A percentile compares a stretch with the other conserved stretches of the same genome.
phyloP scores from a whole-genome alignment of 2,113 vertebrate species.

The Dicerorhinus sumatrensis region DNA sequence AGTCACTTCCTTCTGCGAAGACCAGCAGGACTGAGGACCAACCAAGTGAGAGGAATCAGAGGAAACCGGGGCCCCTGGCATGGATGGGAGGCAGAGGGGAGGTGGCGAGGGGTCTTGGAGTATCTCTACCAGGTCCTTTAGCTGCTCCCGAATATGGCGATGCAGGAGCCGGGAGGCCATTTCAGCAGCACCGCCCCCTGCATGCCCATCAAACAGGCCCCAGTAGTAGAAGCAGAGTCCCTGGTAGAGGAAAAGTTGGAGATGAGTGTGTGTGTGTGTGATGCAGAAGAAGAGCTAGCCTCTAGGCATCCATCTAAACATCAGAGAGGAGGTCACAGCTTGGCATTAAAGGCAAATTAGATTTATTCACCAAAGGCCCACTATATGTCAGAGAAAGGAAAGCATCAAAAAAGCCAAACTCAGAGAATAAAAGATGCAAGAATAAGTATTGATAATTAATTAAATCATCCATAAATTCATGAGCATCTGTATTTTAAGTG shows the following conservation, averaged over 20 bases:
- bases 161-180: slow-evolving; percentile 95
- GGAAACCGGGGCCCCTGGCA: slow-evolving; percentile 53
- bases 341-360: not conserved
- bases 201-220: slow-evolving; percentile 97
- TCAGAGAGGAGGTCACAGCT: not conserved
- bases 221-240: slow-evolving; percentile 95
- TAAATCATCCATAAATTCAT: not conserved
- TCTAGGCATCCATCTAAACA: not conserved
- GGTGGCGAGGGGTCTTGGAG: slow-evolving; percentile 91
- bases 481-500: not conserved
- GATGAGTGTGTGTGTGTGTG: not conserved
- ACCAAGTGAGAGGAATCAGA: slow-evolving; percentile 51
- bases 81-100: slow-evolving; percentile 91
- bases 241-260: slow-evolving; percentile 9
- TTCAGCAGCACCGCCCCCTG: slow-evolving; percentile 94
- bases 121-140: slow-evolving; percentile 94
- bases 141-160: slow-evolving; percentile 93
- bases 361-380: slow-evolving; percentile 23
- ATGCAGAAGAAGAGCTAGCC: not conserved
- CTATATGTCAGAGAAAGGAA: slow-evolving; percentile 8
- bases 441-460: not conserved
- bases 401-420: slow-evolving; percentile 8
- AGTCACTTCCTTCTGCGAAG: slow-evolving; percentile 96
- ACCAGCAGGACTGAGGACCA: slow-evolving; percentile 88
- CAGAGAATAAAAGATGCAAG: slow-evolving; percentile 19